Percentiles rank a stretch among this genome's conserved stretches.
These are phyloP conservation scores for Ageneiosus marmoratus DNA, from an alignment of 2,113 vertebrate species.

Conservation along the genomic window DNA sequence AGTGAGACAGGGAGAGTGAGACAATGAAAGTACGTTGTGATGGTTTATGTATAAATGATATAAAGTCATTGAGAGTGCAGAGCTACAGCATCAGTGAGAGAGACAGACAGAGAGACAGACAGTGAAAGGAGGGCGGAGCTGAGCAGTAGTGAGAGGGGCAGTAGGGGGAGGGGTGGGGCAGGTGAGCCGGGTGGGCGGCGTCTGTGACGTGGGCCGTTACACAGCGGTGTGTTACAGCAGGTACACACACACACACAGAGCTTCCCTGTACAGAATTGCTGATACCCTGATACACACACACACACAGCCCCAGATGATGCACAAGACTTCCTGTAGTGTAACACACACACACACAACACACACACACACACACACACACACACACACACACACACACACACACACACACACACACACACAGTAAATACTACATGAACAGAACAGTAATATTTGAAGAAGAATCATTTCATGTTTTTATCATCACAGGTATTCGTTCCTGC, in stretches of 20 bases:
- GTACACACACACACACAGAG: slow-evolving; percentile 96
- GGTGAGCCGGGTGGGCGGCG: slow-evolving; percentile 74
- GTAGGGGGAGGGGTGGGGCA: accelerated
- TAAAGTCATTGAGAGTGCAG: background rate
- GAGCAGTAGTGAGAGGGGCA: background rate
- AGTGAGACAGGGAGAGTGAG: background rate
- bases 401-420: slow-evolving; percentile 10
- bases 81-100: background rate
- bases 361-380: slow-evolving; percentile 71
- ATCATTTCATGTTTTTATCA: background rate
- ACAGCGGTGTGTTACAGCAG: slow-evolving; percentile 96
- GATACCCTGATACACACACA: slow-evolving; percentile 94
- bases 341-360: slow-evolving; percentile 7
- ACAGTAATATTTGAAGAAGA: background rate
- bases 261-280: slow-evolving; percentile 95
- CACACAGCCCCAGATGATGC: slow-evolving; percentile 90
- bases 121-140: background rate
- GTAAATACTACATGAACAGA: background rate
- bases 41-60: background rate
- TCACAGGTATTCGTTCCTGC: background rate
- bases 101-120: slow-evolving; percentile 12
- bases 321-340: slow-evolving; percentile 95
- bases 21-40: background rate
- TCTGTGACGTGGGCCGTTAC: slow-evolving; percentile 88
- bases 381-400: slow-evolving; percentile 1